Conservation (phyloP, 64 coral and sea anemone genomes). For the Pocillopora damicornis region DNA sequence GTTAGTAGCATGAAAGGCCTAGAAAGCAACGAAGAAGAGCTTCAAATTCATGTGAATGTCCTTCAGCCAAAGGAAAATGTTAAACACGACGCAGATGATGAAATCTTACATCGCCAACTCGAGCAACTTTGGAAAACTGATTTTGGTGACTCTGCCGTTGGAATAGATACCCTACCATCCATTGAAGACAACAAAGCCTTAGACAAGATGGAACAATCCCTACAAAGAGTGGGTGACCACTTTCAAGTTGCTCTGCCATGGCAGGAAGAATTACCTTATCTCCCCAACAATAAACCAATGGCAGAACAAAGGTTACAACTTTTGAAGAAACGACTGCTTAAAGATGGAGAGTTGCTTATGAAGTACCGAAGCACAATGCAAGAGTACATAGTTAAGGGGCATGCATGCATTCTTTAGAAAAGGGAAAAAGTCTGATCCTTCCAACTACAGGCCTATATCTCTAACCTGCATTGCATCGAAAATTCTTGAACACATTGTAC, state of each 20-base stretch:
- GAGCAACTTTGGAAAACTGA: constrained; percentile 34
- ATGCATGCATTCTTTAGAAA: not conserved
- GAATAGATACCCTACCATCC: not conserved
- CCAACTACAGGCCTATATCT: too few relatives aligned
- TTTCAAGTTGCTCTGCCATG: constrained; percentile 40
- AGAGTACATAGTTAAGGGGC: not conserved
- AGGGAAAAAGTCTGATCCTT: too few relatives aligned
- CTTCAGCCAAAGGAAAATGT: not conserved
- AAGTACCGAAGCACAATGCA: constrained; percentile 8
- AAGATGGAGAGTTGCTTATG: not conserved
- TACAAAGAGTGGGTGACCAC: constrained; percentile 25
- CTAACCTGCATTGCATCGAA: too few relatives aligned
- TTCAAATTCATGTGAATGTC: too few relatives aligned
- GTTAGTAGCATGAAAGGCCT: not conserved
- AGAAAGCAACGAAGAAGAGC: not conserved
- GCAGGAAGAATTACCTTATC: not conserved
- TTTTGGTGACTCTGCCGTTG: constrained; percentile 11
- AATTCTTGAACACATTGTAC: too few relatives aligned
- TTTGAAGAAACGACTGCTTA: constrained; percentile 28
- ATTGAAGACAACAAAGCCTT: not conserved
- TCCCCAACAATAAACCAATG: not conserved
- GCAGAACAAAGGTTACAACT: constrained; percentile 17
- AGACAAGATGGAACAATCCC: not conserved
- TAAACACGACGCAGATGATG: not conserved
- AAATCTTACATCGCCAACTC: not conserved